Conservation (phyloP, 2,113 vertebrate genomes). For the Sander lucioperca region DNA sequence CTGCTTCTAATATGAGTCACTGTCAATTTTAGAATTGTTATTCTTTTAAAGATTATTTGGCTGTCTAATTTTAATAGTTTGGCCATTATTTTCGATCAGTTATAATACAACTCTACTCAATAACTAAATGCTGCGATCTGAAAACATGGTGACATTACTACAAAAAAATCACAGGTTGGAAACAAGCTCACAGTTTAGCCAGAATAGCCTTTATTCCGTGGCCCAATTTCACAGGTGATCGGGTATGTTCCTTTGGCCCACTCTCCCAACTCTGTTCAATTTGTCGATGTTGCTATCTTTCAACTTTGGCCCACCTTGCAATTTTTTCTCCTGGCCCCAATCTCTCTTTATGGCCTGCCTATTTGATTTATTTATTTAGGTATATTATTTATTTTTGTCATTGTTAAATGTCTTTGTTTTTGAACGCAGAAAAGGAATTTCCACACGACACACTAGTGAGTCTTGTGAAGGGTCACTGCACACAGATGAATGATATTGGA, state of each 20-base stretch:
- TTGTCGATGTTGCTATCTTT: conserved; percentile 53
- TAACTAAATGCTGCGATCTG: too few species aligned
- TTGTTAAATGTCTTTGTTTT: neutral
- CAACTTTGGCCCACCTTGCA: conserved; percentile 42
- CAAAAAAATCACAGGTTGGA: neutral
- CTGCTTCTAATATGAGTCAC: neutral
- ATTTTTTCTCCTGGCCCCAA: conserved; percentile 41
- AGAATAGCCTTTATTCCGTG: conserved; percentile 81
- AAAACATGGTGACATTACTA: too few species aligned
- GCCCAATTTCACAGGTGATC: conserved; percentile 90
- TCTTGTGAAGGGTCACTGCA: conserved; percentile 46
- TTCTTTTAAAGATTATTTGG: neutral
- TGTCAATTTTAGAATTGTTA: neutral
- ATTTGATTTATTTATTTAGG: conserved; percentile 35
- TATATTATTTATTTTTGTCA: conserved; percentile 21
- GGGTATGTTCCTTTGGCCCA: conserved; percentile 80
- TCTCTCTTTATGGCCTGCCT: conserved; percentile 16
- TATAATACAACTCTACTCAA: neutral
- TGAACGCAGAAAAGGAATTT: conserved; percentile 2
- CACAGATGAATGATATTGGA: conserved; percentile 63
- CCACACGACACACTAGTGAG: conserved; percentile 2
- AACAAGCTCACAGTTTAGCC: neutral
- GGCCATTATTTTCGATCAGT: neutral
- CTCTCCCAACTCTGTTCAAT: conserved; percentile 34
- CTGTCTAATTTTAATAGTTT: neutral